Evolutionary conservation across 2,113 vertebrate species (phyloP), one percentile per base, ranked within the genome.

Genomic region (Lycocorax pyrrhopterus): DNA sequence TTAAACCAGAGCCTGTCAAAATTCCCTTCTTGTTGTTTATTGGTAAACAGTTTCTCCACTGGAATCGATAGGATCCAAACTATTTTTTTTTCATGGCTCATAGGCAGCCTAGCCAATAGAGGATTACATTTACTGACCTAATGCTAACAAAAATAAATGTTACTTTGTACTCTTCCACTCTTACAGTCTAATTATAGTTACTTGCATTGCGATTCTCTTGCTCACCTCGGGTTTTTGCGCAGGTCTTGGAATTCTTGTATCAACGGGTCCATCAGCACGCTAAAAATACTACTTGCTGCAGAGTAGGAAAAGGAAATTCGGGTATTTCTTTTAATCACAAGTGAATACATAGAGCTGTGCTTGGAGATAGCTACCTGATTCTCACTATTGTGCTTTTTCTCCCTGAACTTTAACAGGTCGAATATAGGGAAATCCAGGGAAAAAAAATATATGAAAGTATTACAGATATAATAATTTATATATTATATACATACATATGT

Each of bases 161-260:
- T 92, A 74, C 72, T 93, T 95, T 94, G 78, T 88, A 74, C 55
- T 93, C 67, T 90, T 86, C 74, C 72, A 69, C 67, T 64, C 49
- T 88, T 80, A 10, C 44, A 51, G 59, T 60, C 90, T 96, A 94
- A 95, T 83, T 94, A 83, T 94, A 96, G 88, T 55, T 35, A 33
- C 78, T 90, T 2, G 10, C 55, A 4, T 49, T 83, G 72, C 51
- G 16, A 8, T 92, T 91, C 46, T 72, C 51, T 83, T 85, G 71
- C 82, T 93, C 90, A 66, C 86, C 46, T 84, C 44, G 23, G 60
- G 35, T 67, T 90, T 95, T 90, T 88, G 46, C 0, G 0, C 39
- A 21, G 43, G 41, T 80, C 46, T 83, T 51, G n/a, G 60, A 90
- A 56, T 76, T 69, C 58, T 90, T 90, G 23, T 72, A 10, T 72